Base-by-base conservation (phyloP, 2,797 vertebrate genomes). In the Pipistrellus kuhlii region DNA sequence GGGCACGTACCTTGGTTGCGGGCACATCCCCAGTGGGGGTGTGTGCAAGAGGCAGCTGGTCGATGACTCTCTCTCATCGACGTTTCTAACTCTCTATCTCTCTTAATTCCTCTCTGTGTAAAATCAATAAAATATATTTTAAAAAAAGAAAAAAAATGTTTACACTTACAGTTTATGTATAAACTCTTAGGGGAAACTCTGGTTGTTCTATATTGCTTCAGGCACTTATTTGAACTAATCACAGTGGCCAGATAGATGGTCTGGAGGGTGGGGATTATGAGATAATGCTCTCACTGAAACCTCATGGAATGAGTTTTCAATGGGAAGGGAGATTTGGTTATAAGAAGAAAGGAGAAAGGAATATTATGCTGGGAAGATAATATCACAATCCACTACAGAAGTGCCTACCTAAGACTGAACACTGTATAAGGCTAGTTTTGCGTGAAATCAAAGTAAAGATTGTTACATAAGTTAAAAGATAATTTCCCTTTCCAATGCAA, bases 351-450 rank as follows among this genome's bases (percentile, higher is more conserved):
- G 4, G 41, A 23, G 20, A 46, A 85, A 69, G 0, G 30, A 68
- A 55, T 84, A 64, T 83, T 76, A n/a, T 83, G 30, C 48, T 72
- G 8, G 51, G 12, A 2, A 93, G 69, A 64, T 92, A 44, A 66
- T 88, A 48, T 64, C 11, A 71, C 48, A 88, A 18, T 71, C 11
- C 12, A 83, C 44, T 92, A 38, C 66, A 11, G 20, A 95, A 51
- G 55, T 51, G 18, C 32, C 48, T 77, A 2, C 59, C 11, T 90
- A 77, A 76, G 46, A 4, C 11, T 89, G 53, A 90, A 87, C 32
- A 95, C 57, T 90, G 17, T 80, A 46, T 85, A 94, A 94, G 59
- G 59, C 32, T 95, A 18, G 20, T 94, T 53, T 96, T 96, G 20
- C 7, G 81, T 68, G 46, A 84, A 84, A 53, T 91, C 62, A 96